Percentiles rank a stretch among this genome's conserved stretches.
Evolutionary conservation across 2,888 invertebrate species (phyloP).

Genomic region (Zaprionus lineosus): DNA sequence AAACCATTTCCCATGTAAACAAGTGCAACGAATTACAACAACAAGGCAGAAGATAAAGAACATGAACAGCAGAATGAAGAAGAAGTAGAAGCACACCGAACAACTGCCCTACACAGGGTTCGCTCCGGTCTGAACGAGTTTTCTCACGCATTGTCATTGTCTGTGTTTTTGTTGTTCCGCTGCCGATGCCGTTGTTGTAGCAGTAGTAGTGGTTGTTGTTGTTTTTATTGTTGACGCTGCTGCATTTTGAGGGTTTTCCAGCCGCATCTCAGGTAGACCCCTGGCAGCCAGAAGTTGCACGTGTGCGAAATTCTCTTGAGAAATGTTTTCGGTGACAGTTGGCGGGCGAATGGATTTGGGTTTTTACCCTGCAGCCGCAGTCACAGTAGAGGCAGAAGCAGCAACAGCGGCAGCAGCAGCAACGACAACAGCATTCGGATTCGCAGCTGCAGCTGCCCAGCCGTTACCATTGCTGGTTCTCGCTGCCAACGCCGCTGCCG

Average conservation of each 20-base stretch:
- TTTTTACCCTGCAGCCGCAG: constrained; percentile 25
- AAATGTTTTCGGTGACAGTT: constrained; percentile 40
- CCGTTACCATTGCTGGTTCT: constrained; percentile 9
- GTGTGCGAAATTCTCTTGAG: constrained; percentile 63
- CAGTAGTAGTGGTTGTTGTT: constrained; percentile 1
- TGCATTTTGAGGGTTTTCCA: constrained; percentile 67
- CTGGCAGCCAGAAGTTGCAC: constrained; percentile 44
- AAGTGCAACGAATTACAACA: constrained; percentile 67
- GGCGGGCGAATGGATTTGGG: no score
- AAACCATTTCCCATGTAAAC: constrained; percentile 72
- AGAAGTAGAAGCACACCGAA: constrained; percentile 12
- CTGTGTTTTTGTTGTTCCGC: background rate
- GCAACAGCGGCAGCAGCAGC: no score
- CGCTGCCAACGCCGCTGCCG: constrained; percentile 9
- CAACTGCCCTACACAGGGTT: constrained; percentile 36
- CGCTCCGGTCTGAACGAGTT: constrained; percentile 58
- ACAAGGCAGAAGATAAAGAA: constrained; percentile 19
- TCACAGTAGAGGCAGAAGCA: no score
- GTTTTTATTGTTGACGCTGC: constrained; percentile 5
- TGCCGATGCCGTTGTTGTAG: constrained; percentile 11
- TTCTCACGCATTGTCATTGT: constrained; percentile 69
- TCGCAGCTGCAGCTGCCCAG: constrained; percentile 47
- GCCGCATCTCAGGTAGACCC: constrained; percentile 48
- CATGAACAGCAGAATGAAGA: constrained; percentile 3
- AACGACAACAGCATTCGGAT: no score